These are phyloP conservation scores for Micoletzkya japonica DNA, from an alignment of 2,888 invertebrate genomes.

Conservation along the genomic window DNA sequence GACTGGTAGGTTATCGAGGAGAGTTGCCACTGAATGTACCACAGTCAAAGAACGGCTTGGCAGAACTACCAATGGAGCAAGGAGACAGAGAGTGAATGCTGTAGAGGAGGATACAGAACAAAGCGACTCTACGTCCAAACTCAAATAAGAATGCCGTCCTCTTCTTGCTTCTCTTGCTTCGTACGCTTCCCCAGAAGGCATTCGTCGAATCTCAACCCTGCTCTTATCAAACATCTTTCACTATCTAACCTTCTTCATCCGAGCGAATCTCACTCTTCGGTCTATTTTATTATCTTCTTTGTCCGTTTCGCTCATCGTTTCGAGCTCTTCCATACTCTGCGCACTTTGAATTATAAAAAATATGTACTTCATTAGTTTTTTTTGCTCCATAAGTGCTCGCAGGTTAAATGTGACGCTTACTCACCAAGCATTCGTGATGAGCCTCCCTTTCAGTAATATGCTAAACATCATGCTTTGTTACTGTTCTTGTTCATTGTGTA, in stretches of 20 bases:
- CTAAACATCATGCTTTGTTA: too few species aligned
- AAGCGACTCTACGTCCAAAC: neutral
- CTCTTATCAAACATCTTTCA: neutral
- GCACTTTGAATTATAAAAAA: too few species aligned
- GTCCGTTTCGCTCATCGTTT: slow-evolving; percentile 14
- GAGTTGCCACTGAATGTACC: slow-evolving; percentile 7
- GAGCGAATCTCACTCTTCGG: slow-evolving; percentile 7
- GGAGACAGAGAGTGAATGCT: neutral
- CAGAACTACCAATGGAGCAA: slow-evolving; percentile 12
- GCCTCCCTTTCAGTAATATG: too few species aligned
- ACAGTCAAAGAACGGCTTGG: neutral
- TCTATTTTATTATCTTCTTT: neutral
- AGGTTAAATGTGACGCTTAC: neutral
- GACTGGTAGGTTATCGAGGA: slow-evolving; percentile 14
- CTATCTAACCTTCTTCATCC: slow-evolving; percentile 1
- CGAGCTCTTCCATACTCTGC: slow-evolving; percentile 19
- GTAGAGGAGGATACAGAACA: neutral
- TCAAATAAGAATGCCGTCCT: neutral
- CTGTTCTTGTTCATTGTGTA: too few species aligned
- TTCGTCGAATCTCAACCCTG: slow-evolving; percentile 10
- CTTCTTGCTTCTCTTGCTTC: slow-evolving; percentile 9
- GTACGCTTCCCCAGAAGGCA: neutral
- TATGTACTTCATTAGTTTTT: neutral
- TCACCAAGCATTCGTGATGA: neutral
- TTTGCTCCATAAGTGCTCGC: neutral